A percentile compares a stretch with the other conserved stretches of the same genome.
These are phyloP conservation scores for Cynopterus brachyotis DNA, from an alignment of 2,113 vertebrate genomes.

Conservation along the genomic window DNA sequence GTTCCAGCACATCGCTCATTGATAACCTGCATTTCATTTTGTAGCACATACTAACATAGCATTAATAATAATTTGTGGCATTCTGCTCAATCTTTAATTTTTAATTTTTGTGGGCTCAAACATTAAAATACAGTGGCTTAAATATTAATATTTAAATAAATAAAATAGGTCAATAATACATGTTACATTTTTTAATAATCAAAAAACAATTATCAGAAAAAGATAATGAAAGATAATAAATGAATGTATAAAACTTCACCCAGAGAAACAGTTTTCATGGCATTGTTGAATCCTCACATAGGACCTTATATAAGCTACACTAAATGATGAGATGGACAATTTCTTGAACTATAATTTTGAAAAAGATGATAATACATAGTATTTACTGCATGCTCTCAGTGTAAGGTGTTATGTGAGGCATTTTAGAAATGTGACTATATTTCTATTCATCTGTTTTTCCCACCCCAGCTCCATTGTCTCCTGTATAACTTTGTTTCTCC, in stretches of 20 bases:
- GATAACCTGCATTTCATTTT: background rate
- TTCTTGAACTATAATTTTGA: background rate
- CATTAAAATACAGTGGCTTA: background rate
- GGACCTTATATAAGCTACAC: background rate
- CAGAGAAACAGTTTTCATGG: background rate
- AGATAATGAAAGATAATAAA: background rate
- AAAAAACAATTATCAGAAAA: background rate
- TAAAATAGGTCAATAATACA: background rate
- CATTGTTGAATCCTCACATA: background rate
- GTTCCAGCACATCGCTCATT: background rate
- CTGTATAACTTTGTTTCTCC: background rate
- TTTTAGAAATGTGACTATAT: background rate
- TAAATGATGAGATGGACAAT: background rate
- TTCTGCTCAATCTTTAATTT: background rate
- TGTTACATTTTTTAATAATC: background rate
- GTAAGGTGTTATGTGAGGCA: background rate
- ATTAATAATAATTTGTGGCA: background rate
- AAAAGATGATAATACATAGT: background rate
- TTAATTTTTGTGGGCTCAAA: background rate
- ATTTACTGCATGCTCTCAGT: background rate
- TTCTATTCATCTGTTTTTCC: background rate
- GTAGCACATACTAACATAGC: background rate
- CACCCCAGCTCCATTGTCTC: background rate
- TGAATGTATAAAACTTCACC: background rate
- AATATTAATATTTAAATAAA: background rate